These are phyloP conservation scores for Nyctereutes procyonoides DNA, from an alignment of 2,113 vertebrate genomes.

Conservation along the genomic window DNA sequence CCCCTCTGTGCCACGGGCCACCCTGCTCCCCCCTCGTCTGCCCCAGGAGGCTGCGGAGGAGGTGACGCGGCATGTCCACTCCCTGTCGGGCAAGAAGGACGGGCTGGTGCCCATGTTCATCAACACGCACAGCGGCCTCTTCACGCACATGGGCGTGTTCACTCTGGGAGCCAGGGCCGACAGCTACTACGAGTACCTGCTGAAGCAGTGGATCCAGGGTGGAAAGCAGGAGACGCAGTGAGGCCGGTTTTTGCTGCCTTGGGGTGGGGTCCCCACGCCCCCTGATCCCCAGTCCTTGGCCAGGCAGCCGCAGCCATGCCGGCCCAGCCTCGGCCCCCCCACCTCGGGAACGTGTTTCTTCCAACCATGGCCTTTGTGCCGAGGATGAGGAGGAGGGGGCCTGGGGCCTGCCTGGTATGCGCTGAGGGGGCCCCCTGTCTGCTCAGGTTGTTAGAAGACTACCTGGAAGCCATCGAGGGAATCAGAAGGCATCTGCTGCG, in stretches of 20 bases:
- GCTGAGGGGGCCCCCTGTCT: neutral
- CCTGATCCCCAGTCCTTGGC: neutral
- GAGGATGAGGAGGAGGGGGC: too few species aligned
- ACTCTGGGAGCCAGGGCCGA: conserved; percentile 96
- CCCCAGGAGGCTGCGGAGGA: conserved; percentile 92
- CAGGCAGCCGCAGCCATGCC: neutral
- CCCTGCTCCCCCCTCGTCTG: neutral
- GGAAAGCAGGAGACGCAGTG: conserved; percentile 95
- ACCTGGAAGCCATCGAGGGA: conserved; percentile 92
- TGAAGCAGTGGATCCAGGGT: conserved; percentile 99
- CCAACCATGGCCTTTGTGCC: rapidly evolving
- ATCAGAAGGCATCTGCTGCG: conserved; percentile 93
- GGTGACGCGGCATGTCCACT: conserved; percentile 92
- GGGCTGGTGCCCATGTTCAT: conserved; percentile 99
- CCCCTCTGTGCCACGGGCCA: too few species aligned
- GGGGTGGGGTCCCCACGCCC: neutral
- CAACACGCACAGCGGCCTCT: conserved; percentile 96
- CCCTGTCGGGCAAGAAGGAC: conserved; percentile 94
- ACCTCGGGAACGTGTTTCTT: neutral
- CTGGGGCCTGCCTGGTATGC: rapidly evolving
- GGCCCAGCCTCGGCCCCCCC: neutral
- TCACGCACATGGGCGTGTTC: conserved; percentile 94
- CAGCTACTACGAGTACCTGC: conserved; percentile 99
- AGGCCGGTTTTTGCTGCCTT: conserved; percentile 78
- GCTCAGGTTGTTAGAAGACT: conserved; percentile 91